A percentile compares a stretch with the other conserved stretches of the same genome.
Evolutionary conservation across 2,888 invertebrate species (phyloP).

Genomic region (Thereva nobilitata): DNA sequence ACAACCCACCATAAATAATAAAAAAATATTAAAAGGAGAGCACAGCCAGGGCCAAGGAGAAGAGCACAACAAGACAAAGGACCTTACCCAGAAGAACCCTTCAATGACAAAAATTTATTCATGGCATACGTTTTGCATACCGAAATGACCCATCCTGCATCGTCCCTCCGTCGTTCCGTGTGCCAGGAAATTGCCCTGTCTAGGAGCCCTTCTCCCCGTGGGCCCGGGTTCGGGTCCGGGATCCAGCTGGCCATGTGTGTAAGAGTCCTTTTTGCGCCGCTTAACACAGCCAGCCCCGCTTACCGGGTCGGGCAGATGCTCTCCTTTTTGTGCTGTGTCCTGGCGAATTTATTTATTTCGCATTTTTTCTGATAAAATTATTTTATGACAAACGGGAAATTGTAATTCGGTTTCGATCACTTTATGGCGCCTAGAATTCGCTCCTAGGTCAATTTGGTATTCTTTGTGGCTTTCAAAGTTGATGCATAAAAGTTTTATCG

Average conservation of each 20-base stretch:
- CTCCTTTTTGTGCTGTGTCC: neutral
- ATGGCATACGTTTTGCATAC: constrained; percentile 42
- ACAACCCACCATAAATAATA: constrained; percentile 41
- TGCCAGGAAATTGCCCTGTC: constrained; percentile 28
- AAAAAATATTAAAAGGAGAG: constrained; percentile 33
- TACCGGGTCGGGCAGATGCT: neutral
- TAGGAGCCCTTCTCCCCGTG: neutral
- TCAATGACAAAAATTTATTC: constrained; percentile 41
- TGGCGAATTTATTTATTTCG: constrained; percentile 28
- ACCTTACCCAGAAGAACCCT: constrained; percentile 32
- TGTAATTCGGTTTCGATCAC: constrained; percentile 40
- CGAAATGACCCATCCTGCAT: constrained; percentile 38
- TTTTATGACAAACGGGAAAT: constrained; percentile 39
- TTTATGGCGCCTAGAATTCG: constrained; percentile 34
- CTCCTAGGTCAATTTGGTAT: constrained; percentile 18
- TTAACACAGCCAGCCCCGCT: neutral
- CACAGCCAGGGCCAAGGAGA: neutral
- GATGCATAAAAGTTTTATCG: too few species aligned
- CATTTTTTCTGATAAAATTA: constrained; percentile 36
- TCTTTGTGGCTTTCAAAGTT: constrained; percentile 10
- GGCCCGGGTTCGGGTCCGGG: neutral
- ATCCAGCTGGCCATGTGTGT: constrained; percentile 25
- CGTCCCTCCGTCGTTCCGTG: constrained; percentile 18
- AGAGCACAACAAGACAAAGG: constrained; percentile 37
- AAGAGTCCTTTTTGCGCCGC: constrained; percentile 26